A percentile compares a stretch with the other conserved stretches of the same genome.
phyloP scores from a whole-genome alignment of 2,113 vertebrate genomes.

The Oriolus oriolus region DNA sequence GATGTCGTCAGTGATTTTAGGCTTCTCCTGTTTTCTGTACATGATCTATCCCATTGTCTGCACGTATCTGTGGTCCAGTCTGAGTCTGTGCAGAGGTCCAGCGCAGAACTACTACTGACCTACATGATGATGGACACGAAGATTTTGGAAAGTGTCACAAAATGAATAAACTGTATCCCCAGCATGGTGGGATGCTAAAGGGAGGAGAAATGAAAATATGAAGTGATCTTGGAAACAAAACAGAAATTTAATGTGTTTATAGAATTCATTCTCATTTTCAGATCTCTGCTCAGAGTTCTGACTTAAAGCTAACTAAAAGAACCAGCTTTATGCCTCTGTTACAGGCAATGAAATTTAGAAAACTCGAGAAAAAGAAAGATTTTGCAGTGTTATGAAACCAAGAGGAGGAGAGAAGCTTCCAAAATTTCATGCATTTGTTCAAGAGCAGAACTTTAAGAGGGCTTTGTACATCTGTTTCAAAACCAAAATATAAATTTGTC shows the following conservation, averaged over 20 bases:
- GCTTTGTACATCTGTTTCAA: neutral
- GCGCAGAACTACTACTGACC: neutral
- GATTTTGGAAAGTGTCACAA: neutral
- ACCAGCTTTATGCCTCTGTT: neutral
- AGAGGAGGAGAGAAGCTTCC: neutral
- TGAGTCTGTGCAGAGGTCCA: neutral
- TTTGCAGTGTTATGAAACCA: neutral
- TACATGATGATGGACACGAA: neutral
- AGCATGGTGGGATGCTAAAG: neutral
- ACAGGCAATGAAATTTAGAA: neutral
- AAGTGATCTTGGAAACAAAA: neutral
- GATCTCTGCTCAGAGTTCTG: neutral
- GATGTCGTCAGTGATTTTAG: neutral
- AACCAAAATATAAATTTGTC: neutral
- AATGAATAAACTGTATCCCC: neutral
- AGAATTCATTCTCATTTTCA: neutral
- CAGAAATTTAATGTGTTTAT: neutral
- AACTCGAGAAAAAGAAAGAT: neutral
- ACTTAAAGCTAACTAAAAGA: neutral
- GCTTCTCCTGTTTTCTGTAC: neutral
- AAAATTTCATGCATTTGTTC: neutral
- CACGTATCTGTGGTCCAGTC: neutral
- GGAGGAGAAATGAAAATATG: neutral
- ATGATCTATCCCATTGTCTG: neutral
- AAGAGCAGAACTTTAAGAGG: neutral